Evolutionary conservation across 2,113 vertebrate species (phyloP).

Genomic region (Phalacrocorax carbo): DNA sequence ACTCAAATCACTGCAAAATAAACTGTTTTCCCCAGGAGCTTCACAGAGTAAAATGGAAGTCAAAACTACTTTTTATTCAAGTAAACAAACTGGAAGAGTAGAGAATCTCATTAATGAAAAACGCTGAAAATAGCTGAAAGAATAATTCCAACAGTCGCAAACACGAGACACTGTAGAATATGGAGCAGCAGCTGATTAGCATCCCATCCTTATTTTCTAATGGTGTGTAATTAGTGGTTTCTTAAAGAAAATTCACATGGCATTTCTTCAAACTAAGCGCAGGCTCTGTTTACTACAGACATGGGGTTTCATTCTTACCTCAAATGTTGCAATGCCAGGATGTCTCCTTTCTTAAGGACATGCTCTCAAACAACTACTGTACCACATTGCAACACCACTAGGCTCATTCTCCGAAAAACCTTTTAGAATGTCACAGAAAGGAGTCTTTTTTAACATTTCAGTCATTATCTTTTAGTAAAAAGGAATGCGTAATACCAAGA

Average conservation of each 20-base stretch:
- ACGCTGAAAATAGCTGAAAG: constrained; percentile 55
- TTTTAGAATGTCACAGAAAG: constrained; percentile 15
- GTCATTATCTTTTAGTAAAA: neutral
- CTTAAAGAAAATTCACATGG: neutral
- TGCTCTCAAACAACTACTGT: neutral
- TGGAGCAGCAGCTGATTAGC: constrained; percentile 40
- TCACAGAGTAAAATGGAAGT: constrained; percentile 60
- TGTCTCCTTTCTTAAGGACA: neutral
- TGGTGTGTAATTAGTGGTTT: constrained; percentile 23
- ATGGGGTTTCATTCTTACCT: constrained; percentile 12
- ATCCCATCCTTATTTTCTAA: constrained; percentile 16
- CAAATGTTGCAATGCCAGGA: neutral
- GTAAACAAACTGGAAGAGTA: constrained; percentile 63
- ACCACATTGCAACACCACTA: neutral
- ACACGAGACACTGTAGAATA: constrained; percentile 23
- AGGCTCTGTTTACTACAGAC: constrained; percentile 22
- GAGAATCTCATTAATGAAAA: constrained; percentile 69
- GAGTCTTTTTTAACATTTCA: neutral
- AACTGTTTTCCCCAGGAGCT: constrained; percentile 55
- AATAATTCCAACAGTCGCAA: constrained; percentile 53
- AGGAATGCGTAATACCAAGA: constrained; percentile 2
- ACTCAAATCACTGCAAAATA: constrained; percentile 66
- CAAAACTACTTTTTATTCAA: constrained; percentile 57
- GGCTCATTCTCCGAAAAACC: neutral
- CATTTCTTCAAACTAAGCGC: constrained; percentile 41